Conservation (phyloP, 1,140 invertebrate genomes). For the Harpegnathos saltator region DNA sequence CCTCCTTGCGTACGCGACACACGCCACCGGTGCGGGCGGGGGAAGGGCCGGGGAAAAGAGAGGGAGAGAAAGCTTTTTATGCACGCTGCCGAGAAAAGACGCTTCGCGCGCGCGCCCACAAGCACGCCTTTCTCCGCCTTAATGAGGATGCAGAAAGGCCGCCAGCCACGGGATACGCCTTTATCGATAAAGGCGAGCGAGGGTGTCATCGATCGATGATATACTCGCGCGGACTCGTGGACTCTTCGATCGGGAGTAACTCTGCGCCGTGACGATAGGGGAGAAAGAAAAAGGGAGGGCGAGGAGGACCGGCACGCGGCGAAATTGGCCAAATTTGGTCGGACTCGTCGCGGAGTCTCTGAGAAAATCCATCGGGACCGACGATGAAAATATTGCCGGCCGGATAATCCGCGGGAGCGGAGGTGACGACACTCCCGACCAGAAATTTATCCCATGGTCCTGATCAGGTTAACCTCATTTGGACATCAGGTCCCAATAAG, state of each 20-base stretch:
- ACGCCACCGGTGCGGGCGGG: too few species aligned
- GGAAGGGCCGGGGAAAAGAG: too few species aligned
- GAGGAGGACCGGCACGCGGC: neutral
- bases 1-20: too few species aligned
- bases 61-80: constrained; percentile 55
- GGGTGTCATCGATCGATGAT: constrained; percentile 48
- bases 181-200: constrained; percentile 46
- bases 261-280: neutral
- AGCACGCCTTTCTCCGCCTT: constrained; percentile 49
- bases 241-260: neutral
- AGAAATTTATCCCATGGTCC: too few species aligned
- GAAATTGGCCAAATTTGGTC: neutral
- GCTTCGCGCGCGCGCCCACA: constrained; percentile 32
- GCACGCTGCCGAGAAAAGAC: constrained; percentile 57
- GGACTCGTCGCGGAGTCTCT: neutral
- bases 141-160: constrained; percentile 54
- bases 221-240: neutral
- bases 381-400: too few species aligned
- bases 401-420: too few species aligned
- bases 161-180: constrained; percentile 17
- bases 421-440: too few species aligned
- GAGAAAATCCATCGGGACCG: too few species aligned
- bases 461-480: too few species aligned
- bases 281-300: neutral
- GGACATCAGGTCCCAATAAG: too few species aligned